Evolutionary conservation across 2,888 invertebrate genomes (phyloP).

Genomic region (Campaea margaritaria): DNA sequence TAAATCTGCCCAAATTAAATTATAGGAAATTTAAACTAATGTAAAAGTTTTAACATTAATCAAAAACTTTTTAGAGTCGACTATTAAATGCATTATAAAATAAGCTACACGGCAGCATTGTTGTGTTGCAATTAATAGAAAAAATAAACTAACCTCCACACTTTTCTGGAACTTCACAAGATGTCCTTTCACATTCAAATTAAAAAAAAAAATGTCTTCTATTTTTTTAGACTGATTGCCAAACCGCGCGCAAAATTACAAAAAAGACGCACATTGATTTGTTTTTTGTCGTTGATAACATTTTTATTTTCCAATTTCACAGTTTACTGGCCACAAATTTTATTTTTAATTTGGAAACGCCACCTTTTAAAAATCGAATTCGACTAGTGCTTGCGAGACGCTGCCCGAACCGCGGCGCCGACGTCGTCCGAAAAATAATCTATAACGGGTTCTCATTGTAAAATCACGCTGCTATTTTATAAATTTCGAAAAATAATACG

Average conservation of each 20-base stretch:
- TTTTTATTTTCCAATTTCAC: constrained; percentile 76
- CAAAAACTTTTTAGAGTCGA: no score
- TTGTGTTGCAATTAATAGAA: not conserved
- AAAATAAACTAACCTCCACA: constrained; percentile 36
- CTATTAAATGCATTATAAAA: no score
- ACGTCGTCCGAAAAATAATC: constrained; percentile 35
- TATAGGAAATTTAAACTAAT: no score
- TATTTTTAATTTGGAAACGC: constrained; percentile 31
- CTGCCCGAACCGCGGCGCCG: constrained; percentile 25
- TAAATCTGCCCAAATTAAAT: no score
- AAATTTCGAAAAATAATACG: constrained; percentile 56
- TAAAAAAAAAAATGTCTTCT: constrained; percentile 25
- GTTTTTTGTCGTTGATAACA: constrained; percentile 57
- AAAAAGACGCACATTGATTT: constrained; percentile 50
- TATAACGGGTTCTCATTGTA: constrained; percentile 35
- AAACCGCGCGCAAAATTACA: constrained; percentile 50
- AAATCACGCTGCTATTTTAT: constrained; percentile 41
- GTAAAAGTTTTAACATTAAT: no score
- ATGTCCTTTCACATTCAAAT: constrained; percentile 30
- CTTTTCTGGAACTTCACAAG: constrained; percentile 35
- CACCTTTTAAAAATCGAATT: constrained; percentile 35
- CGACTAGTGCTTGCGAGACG: constrained; percentile 36
- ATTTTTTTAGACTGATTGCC: constrained; percentile 7
- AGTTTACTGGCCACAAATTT: constrained; percentile 37
- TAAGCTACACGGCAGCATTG: no score